Base-by-base conservation (phyloP, 2,888 invertebrate species). In the Andrena haemorrhoa region DNA sequence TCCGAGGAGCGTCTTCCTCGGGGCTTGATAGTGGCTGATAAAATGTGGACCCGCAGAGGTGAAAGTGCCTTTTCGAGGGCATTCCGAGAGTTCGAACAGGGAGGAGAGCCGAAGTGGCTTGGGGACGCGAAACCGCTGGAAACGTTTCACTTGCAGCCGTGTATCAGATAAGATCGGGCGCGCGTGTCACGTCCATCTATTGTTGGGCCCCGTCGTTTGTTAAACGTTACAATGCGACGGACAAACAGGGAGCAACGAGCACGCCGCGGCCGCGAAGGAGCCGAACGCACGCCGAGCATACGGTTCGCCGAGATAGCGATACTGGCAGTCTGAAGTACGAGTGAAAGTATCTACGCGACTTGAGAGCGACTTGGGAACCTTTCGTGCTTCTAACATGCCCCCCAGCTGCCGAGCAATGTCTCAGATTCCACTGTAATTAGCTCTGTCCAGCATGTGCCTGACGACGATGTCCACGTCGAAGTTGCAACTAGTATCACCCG, bases 171-270 rank as follows among this genome's bases (percentile, higher is more conserved):
- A 86, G 71, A 85, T 85, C 71, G 35, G 51, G 33, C 74, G 29
- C 77, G 80, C 73, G 74, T 77, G 84, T 74, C 80, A 41, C 41
- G 60, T 70, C 47, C 51, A 65, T 84, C 84, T 72, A 84, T 84
- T 80, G 84, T 84, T 74, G 65, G 60, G 74, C 33, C 70, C 56
- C 60, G 80, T 84, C 84, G 63, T 84, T 80, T 69, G 76, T 84
- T 76, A 68, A 53, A 72, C 70, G 76, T 53, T 76, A 56, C 75
- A 75, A 82, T 66, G 49, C 61, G 64, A 68, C 16, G 56, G 56
- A 56, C 49, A 60, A 58, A 69, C 51, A 41, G 41, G 53, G 71
- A 76, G 53, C 47, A 73, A 65, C 60, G 26, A 8, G 31, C 29
- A 0, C 63, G 20, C n/a, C n/a, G n/a, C n/a, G n/a, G n/a, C 10